Evolutionary conservation across 1,140 invertebrate genomes (phyloP).

Genomic region (Temnothorax curvispinosus): DNA sequence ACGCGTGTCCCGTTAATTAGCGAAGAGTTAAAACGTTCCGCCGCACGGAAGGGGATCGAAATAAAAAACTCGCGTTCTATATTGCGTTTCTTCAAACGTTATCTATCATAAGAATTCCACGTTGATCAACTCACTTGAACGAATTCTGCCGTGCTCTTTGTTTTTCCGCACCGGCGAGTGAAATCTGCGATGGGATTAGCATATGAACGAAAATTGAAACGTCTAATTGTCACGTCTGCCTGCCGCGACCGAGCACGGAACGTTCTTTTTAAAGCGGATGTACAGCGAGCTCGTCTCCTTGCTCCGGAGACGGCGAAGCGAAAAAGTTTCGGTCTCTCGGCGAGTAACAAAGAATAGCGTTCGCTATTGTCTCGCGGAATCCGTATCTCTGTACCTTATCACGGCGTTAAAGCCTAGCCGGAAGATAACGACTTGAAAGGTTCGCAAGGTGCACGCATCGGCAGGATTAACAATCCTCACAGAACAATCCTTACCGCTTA

Average conservation of each 20-base stretch:
- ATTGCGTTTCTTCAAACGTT: neutral
- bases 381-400: slow-evolving; percentile 54
- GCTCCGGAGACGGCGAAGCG: neutral
- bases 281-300: slow-evolving; percentile 1
- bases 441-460: neutral
- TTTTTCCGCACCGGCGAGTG: slow-evolving; percentile 23
- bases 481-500: neutral
- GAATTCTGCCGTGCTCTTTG: slow-evolving; percentile 25
- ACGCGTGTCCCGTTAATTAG: neutral
- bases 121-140: neutral
- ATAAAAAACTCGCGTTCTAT: neutral
- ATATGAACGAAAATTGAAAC: slow-evolving; percentile 54
- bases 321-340: slow-evolving; percentile 17
- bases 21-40: neutral
- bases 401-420: neutral
- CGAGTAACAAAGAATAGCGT: slow-evolving; percentile 44
- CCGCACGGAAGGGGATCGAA: no score
- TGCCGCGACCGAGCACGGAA: slow-evolving; percentile 19
- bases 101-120: neutral
- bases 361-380: slow-evolving; percentile 62
- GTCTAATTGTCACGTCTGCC: slow-evolving; percentile 68
- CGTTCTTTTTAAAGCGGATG: slow-evolving; percentile 63
- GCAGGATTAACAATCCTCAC: neutral
- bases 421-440: neutral
- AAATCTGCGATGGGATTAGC: slow-evolving; percentile 21